Conservation (phyloP, 2,888 invertebrate genomes). For the Melieria crassipennis region DNA sequence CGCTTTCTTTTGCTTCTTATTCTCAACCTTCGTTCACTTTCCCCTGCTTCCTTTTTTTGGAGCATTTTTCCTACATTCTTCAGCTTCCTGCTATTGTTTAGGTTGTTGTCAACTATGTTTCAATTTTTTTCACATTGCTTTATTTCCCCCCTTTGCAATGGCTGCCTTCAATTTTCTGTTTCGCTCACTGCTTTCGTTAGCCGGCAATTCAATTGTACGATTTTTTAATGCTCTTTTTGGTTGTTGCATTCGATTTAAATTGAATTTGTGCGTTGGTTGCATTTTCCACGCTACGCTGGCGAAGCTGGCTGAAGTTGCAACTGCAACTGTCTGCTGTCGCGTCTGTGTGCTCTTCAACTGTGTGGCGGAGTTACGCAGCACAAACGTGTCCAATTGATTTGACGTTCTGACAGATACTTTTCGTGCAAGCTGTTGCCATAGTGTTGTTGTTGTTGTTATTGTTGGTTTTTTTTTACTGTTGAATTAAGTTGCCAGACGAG, state of each 20-base stretch:
- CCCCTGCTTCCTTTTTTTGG: no score
- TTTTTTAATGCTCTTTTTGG: background rate
- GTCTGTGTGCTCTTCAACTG: background rate
- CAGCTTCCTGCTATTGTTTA: no score
- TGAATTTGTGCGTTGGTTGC: slow-evolving; percentile 34
- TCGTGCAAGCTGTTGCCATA: background rate
- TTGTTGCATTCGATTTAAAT: slow-evolving; percentile 39
- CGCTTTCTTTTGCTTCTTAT: no score
- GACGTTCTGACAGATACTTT: slow-evolving; percentile 44
- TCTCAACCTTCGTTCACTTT: no score
- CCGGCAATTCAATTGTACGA: no score
- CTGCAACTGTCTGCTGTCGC: slow-evolving; percentile 3
- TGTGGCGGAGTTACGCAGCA: background rate
- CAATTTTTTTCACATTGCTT: no score
- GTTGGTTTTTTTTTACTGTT: slow-evolving; percentile 6
- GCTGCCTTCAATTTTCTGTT: no score
- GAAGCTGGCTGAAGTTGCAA: background rate
- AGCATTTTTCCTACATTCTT: no score
- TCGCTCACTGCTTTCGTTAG: no score
- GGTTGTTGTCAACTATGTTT: no score
- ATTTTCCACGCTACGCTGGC: background rate
- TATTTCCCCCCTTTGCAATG: no score
- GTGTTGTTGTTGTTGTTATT: background rate
- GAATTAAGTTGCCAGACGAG: no score
- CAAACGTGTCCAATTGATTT: slow-evolving; percentile 50